phyloP scores from a whole-genome alignment of 2,888 invertebrate genomes.

The Oligia strigilis region DNA sequence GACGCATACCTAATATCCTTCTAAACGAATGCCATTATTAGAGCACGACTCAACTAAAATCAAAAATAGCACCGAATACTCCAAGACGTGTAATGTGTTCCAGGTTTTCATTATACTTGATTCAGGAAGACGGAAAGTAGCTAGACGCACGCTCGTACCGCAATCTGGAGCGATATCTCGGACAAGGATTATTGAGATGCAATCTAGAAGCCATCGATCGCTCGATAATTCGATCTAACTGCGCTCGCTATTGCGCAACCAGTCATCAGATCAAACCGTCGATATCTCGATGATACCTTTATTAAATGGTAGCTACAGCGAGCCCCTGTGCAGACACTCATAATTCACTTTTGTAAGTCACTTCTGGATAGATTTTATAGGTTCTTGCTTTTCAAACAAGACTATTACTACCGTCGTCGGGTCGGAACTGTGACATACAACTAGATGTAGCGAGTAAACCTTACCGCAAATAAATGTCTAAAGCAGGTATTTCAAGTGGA shows the following conservation, averaged over 20 bases:
- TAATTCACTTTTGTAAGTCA: slow-evolving; percentile 67
- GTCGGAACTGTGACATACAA: slow-evolving; percentile 28
- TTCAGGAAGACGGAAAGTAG: slow-evolving; percentile 83
- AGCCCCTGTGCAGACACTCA: slow-evolving; percentile 64
- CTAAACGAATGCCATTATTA: slow-evolving; percentile 79
- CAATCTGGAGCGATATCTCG: slow-evolving; percentile 85
- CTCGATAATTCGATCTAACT: slow-evolving; percentile 88
- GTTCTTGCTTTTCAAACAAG: slow-evolving; percentile 50
- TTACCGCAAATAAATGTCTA: slow-evolving; percentile 65
- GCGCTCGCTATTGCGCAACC: slow-evolving; percentile 85
- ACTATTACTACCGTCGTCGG: slow-evolving; percentile 23
- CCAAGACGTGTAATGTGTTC: slow-evolving; percentile 44
- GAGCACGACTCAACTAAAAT: slow-evolving; percentile 69
- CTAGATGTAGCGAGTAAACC: slow-evolving; percentile 41
- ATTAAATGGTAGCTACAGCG: slow-evolving; percentile 86
- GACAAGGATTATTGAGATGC: slow-evolving; percentile 89
- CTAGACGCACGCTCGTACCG: slow-evolving; percentile 77
- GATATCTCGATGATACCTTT: slow-evolving; percentile 86
- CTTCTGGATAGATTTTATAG: slow-evolving; percentile 63
- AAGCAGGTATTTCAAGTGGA: slow-evolving; percentile 66
- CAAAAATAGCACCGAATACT: slow-evolving; percentile 61
- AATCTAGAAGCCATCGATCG: slow-evolving; percentile 89
- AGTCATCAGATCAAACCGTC: slow-evolving; percentile 85
- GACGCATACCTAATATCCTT: slow-evolving; percentile 85
- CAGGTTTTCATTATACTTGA: slow-evolving; percentile 74